These are phyloP conservation scores for Tachina lurida DNA, from an alignment of 2,888 invertebrate genomes.

Conservation along the genomic window DNA sequence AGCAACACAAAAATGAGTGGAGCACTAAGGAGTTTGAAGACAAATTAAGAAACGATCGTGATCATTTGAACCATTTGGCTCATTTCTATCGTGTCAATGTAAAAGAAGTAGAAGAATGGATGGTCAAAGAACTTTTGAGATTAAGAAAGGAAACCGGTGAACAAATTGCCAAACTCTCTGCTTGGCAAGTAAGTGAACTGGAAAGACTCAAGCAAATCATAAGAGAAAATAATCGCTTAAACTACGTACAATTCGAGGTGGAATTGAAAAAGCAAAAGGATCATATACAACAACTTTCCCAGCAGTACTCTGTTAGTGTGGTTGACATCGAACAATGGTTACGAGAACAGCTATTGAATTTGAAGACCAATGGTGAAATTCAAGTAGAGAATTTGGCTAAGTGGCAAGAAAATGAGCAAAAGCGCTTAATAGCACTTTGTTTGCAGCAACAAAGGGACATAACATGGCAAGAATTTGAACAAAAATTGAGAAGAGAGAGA, in stretches of 20 bases:
- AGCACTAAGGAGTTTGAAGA: constrained; percentile 78
- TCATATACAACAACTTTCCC: constrained; percentile 77
- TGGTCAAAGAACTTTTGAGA: constrained; percentile 78
- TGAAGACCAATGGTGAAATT: constrained; percentile 78
- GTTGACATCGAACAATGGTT: constrained; percentile 80
- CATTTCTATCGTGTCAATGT: constrained; percentile 79
- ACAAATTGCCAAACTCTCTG: constrained; percentile 76
- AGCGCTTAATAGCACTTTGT: constrained; percentile 78
- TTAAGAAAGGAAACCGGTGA: constrained; percentile 76
- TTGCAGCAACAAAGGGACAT: constrained; percentile 77
- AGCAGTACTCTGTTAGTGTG: constrained; percentile 79
- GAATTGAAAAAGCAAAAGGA: constrained; percentile 78
- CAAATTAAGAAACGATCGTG: constrained; percentile 78
- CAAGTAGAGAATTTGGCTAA: constrained; percentile 79
- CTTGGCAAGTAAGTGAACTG: constrained; percentile 79
- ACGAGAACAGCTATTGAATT: constrained; percentile 78
- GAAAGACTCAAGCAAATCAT: constrained; percentile 78
- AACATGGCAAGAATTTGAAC: constrained; percentile 77
- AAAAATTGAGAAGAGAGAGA: constrained; percentile 76
- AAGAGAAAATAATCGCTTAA: constrained; percentile 78
- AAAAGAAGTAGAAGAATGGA: constrained; percentile 80
- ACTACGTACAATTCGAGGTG: constrained; percentile 78
- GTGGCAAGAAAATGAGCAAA: constrained; percentile 79
- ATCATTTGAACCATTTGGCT: constrained; percentile 79
- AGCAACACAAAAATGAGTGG: constrained; percentile 77